These are phyloP conservation scores for Dynastes grantii DNA, from an alignment of 2,888 invertebrate genomes.

Conservation along the genomic window DNA sequence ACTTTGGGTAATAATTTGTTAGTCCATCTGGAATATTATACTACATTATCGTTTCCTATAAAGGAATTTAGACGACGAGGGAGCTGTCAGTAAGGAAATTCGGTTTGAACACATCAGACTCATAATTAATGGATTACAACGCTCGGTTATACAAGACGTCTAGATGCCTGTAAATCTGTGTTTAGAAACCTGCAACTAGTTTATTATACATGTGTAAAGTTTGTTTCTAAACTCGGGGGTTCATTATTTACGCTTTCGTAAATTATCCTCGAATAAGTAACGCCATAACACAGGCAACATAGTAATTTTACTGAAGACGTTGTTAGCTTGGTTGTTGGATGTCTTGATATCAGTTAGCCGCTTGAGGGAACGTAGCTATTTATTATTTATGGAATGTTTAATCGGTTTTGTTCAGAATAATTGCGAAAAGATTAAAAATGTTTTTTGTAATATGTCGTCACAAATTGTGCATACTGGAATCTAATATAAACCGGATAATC, in stretches of 20 bases:
- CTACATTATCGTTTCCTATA: too few species aligned
- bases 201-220: slow-evolving; percentile 37
- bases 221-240: slow-evolving; percentile 22
- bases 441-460: too few species aligned
- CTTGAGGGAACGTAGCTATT: not conserved
- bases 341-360: not conserved
- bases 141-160: not conserved
- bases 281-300: not conserved
- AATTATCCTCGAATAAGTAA: slow-evolving; percentile 21
- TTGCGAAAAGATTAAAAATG: not conserved
- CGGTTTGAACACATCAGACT: not conserved
- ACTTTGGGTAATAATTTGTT: too few species aligned
- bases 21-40: too few species aligned
- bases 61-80: too few species aligned
- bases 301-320: slow-evolving; percentile 11
- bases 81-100: not conserved
- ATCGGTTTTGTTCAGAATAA: not conserved
- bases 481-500: too few species aligned
- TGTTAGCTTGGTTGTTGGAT: not conserved
- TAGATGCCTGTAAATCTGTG: slow-evolving; percentile 13
- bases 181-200: slow-evolving; percentile 14
- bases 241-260: slow-evolving; percentile 31
- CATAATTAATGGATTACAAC: slow-evolving; percentile 20
- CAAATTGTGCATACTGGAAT: too few species aligned
- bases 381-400: slow-evolving; percentile 7